These are phyloP conservation scores for Pseudococcus jackbeardsleyi DNA, from an alignment of 2,888 invertebrate species.

Conservation along the genomic window DNA sequence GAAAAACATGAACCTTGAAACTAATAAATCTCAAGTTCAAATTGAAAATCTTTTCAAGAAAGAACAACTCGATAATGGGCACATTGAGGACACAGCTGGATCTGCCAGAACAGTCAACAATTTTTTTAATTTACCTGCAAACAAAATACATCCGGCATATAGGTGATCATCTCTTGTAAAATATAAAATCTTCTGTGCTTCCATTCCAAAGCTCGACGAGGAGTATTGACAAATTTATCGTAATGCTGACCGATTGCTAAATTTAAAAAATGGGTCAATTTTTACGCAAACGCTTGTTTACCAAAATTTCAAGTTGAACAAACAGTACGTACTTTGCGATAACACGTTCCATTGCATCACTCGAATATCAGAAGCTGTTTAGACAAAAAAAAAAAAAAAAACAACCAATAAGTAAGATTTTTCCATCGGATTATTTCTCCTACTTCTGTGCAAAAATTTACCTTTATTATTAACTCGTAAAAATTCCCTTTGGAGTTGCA, in stretches of 20 bases:
- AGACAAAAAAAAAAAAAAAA: not conserved
- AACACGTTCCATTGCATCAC: conserved; percentile 81
- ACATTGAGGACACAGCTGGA: too few relatives aligned
- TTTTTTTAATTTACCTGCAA: conserved; percentile 73
- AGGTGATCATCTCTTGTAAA: conserved; percentile 79
- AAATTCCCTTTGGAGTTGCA: conserved; percentile 58
- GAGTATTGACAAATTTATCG: conserved; percentile 81
- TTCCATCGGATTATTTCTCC: not conserved
- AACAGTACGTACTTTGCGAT: conserved; percentile 75
- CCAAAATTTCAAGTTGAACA: not conserved
- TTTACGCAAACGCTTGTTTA: conserved; percentile 6
- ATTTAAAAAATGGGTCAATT: conserved; percentile 61
- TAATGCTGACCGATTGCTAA: conserved; percentile 79
- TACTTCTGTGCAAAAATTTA: not conserved
- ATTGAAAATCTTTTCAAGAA: too few relatives aligned
- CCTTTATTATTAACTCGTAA: conserved; percentile 49
- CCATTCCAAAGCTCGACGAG: conserved; percentile 80
- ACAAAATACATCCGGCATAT: conserved; percentile 80
- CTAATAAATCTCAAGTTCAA: too few relatives aligned
- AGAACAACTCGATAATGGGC: too few relatives aligned
- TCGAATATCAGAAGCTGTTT: conserved; percentile 70
- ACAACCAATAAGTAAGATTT: not conserved
- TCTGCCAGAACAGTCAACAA: too few relatives aligned
- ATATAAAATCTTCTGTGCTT: conserved; percentile 77
- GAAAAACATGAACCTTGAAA: too few relatives aligned